Conservation (phyloP, 1,140 invertebrate genomes). For the Lordiphosa clarofinis region DNA sequence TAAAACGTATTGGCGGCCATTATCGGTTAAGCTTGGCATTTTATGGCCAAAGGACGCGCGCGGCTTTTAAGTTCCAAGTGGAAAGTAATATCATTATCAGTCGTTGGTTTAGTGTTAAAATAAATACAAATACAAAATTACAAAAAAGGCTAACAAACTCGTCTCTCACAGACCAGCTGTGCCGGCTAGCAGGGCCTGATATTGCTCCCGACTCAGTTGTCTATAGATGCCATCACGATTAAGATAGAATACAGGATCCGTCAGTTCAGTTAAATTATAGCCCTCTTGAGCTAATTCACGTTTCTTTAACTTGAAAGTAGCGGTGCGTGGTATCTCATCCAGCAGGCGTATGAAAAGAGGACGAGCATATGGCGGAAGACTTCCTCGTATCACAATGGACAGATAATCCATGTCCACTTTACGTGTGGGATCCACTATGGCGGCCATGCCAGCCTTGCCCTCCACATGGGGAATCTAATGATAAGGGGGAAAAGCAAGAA, state of each 20-base stretch:
- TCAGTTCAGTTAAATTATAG: constrained; percentile 84
- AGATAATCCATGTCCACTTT: constrained; percentile 85
- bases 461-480: constrained; percentile 88
- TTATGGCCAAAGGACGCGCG: constrained; percentile 67
- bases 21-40: constrained; percentile 74
- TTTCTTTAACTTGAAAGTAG: constrained; percentile 96
- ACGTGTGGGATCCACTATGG: constrained; percentile 89
- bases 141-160: constrained; percentile 3
- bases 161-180: constrained; percentile 81
- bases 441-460: constrained; percentile 97
- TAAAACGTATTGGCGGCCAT: constrained; percentile 74
- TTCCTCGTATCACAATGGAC: constrained; percentile 83
- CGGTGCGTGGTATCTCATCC: constrained; percentile 89
- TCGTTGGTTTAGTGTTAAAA: constrained; percentile 57
- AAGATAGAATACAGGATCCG: constrained; percentile 88
- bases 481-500: constrained; percentile 51
- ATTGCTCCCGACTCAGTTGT: constrained; percentile 85
- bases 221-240: constrained; percentile 84
- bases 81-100: constrained; percentile 40
- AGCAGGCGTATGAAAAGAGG: constrained; percentile 94
- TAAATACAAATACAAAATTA: constrained; percentile 35
- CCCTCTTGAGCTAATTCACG: constrained; percentile 89
- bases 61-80: constrained; percentile 37
- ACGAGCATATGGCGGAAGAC: constrained; percentile 90
- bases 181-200: constrained; percentile 84